phyloP scores from a whole-genome alignment of 2,113 vertebrate genomes.

The Chloebia gouldiae region DNA sequence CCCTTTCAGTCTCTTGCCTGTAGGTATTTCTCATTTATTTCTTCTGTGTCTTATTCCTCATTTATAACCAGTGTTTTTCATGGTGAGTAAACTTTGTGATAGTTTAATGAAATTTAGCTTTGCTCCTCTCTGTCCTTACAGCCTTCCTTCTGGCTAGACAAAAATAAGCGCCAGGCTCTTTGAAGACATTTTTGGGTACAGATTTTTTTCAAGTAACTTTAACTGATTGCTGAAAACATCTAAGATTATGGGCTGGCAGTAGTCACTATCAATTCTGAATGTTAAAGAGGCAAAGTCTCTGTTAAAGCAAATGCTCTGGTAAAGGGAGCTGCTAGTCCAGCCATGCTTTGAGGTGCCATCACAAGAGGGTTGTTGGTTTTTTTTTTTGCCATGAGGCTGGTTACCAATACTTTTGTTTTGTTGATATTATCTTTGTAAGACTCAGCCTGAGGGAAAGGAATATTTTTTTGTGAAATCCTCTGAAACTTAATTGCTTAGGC shows the following conservation, averaged over 20 bases:
- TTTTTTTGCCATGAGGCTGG: background rate
- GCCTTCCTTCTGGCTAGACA: constrained; percentile 54
- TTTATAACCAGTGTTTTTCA: constrained; percentile 17
- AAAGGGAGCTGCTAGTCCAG: background rate
- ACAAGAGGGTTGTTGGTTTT: background rate
- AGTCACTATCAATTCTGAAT: background rate
- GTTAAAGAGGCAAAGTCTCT: background rate
- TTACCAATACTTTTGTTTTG: background rate
- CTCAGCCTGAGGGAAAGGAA: background rate
- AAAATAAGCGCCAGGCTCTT: constrained; percentile 33
- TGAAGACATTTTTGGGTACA: constrained; percentile 32
- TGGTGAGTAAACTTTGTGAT: constrained; percentile 38
- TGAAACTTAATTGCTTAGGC: background rate
- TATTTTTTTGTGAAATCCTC: background rate
- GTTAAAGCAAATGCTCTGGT: background rate
- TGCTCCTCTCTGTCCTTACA: constrained; percentile 35
- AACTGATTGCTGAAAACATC: constrained; percentile 31
- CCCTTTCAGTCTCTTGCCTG: background rate
- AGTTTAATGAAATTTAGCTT: constrained; percentile 52
- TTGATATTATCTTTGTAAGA: background rate
- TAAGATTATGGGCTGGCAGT: constrained; percentile 10
- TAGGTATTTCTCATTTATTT: constrained; percentile 29
- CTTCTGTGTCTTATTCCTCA: constrained; percentile 14
- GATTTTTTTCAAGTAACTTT: constrained; percentile 41
- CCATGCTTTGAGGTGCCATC: background rate